Base-by-base conservation (phyloP, 1,140 invertebrate genomes). In the Lineus longissimus region DNA sequence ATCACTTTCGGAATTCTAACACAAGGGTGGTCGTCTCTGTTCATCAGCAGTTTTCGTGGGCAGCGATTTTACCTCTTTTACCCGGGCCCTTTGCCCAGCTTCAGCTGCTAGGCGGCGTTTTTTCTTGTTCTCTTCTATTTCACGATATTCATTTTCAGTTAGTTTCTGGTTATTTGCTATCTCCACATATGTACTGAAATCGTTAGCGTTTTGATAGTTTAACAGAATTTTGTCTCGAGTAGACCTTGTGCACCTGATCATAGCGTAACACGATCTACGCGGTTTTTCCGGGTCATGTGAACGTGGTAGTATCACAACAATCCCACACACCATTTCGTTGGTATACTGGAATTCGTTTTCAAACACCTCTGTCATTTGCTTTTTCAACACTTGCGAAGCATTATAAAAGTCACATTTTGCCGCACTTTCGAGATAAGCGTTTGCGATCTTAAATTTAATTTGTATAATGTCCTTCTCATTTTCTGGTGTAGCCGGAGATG, bases 381-480 rank as follows among this genome's bases (percentile, higher is more conserved):
- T 27, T 51, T 51, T 51, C 47, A 51, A n/a, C 6, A 51, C 9
- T n/a, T 51, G 47, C 9, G 47, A 51, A 4, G 47, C 6, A 7
- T 51, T n/a, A 7, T 4, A n/a, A 51, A 51, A 51, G 47, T 51
- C 47, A 51, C 47, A 9, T n/a, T 51, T 51, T n/a, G 6, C 47
- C 4, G 47, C 47, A 51, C 47, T 51, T n/a, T 51, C n/a, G 6
- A 51, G n/a, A n/a, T 51, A 51, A 51, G 47, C 47, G n/a, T 51
- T 51, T 4, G 47, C 25, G 4, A 51, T 51, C 25, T 51, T 51
- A n/a, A 51, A 51, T 51, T 51, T 51, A 23, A 51, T n/a, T n/a
- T 51, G 47, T 7, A 51, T 51, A 4, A 51, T 7, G 6, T 51
- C 47, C 47, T 7, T 43, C 19, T 43, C 6, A 27, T n/a, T n/a